phyloP scores from a whole-genome alignment of 1,140 invertebrate genomes.

The Brachionus rubens region DNA sequence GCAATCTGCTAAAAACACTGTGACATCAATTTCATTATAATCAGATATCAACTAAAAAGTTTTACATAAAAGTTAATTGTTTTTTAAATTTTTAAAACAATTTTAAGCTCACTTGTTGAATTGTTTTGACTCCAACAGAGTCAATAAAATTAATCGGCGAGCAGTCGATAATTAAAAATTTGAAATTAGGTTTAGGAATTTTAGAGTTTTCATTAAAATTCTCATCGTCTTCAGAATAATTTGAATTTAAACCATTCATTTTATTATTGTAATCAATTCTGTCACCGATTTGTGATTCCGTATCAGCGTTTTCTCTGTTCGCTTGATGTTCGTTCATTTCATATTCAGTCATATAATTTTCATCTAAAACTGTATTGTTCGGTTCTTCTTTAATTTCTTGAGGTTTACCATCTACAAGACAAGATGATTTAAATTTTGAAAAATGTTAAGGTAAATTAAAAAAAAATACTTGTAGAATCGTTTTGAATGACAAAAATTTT shows the following conservation, averaged over 20 bases:
- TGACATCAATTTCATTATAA: conserved; percentile 10
- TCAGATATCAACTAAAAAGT: not conserved
- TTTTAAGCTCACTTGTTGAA: conserved; percentile 5
- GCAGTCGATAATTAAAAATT: conserved; percentile 27
- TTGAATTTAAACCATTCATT: too few species aligned
- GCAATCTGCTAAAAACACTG: conserved; percentile 15
- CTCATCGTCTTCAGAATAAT: not conserved
- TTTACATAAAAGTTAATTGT: not conserved
- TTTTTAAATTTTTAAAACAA: not conserved
- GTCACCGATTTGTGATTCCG: not conserved
- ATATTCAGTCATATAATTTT: conserved; percentile 39
- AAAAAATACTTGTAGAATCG: not conserved
- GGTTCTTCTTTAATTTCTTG: not conserved
- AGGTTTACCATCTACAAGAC: too few species aligned
- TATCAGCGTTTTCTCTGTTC: conserved; percentile 3
- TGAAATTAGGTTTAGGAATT: not conserved
- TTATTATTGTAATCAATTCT: not conserved
- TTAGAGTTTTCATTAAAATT: not conserved
- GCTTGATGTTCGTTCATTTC: conserved; percentile 26
- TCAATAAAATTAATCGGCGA: conserved; percentile 24
- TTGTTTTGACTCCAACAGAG: conserved; percentile 30
- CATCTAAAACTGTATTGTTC: not conserved
- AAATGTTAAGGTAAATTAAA: too few species aligned
- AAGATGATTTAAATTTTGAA: too few species aligned
- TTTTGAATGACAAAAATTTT: too few species aligned